These are phyloP conservation scores for Cyclina sinensis DNA, from an alignment of 1,140 invertebrate genomes.

Conservation along the genomic window DNA sequence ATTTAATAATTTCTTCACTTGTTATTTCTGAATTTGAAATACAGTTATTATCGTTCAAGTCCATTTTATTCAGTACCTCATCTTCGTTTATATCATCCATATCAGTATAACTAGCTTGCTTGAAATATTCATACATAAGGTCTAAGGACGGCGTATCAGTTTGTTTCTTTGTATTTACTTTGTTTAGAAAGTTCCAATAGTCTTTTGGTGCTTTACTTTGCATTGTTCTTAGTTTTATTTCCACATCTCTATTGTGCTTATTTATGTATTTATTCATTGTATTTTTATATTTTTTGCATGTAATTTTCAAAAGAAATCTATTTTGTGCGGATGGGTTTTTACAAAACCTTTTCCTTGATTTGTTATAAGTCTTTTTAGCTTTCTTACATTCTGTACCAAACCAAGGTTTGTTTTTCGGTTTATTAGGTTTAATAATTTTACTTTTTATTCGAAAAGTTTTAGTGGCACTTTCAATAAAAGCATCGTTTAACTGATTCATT, in stretches of 20 bases:
- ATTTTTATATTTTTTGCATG: neutral
- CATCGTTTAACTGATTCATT: too few species aligned
- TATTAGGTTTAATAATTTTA: neutral
- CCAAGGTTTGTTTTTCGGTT: neutral
- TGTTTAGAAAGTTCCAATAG: constrained; percentile 14
- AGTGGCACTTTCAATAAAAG: too few species aligned
- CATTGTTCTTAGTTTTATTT: neutral
- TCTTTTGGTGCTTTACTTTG: neutral
- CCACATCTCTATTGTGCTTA: neutral
- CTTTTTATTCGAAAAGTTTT: too few species aligned
- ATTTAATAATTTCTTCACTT: too few species aligned
- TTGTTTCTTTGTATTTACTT: neutral
- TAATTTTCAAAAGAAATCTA: neutral
- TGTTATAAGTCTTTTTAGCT: neutral
- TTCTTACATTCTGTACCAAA: neutral
- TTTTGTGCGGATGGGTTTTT: neutral
- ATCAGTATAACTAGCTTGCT: neutral
- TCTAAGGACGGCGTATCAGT: neutral
- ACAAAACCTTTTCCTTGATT: neutral
- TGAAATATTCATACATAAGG: neutral
- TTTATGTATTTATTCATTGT: neutral
- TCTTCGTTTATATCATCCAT: neutral
- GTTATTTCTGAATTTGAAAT: too few species aligned
- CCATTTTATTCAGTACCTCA: neutral
- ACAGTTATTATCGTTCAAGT: neutral